phyloP scores from a whole-genome alignment of 2,797 vertebrate species.

The Liparis tanakae region DNA sequence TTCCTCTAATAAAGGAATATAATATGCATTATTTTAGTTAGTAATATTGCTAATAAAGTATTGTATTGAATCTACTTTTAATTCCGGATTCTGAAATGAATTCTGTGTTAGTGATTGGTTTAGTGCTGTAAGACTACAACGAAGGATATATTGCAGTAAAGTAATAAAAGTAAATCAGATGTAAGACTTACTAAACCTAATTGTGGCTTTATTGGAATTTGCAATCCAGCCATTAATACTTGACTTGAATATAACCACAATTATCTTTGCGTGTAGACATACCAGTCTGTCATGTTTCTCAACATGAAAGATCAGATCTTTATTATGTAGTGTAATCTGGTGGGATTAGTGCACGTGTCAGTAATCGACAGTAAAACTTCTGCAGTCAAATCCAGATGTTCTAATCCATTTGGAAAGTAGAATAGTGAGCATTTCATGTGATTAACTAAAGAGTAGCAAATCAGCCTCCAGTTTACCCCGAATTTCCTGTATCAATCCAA shows the following conservation, averaged over 20 bases:
- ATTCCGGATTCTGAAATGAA: background rate
- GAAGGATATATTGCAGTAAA: background rate
- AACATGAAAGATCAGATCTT: conserved; percentile 30
- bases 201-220: conserved; percentile 7
- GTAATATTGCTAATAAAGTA: background rate
- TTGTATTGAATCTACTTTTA: background rate
- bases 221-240: background rate
- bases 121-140: background rate
- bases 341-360: conserved; percentile 38
- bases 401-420: conserved; percentile 17
- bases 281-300: conserved; percentile 1
- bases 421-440: conserved; percentile 5
- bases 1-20: background rate
- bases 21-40: background rate
- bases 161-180: background rate
- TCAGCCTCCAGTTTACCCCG: background rate
- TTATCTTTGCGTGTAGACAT: background rate
- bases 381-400: background rate
- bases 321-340: conserved; percentile 29
- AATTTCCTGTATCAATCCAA: background rate
- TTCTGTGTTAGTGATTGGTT: background rate
- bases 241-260: background rate
- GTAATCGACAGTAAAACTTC: conserved; percentile 27
- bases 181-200: background rate
- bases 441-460: conserved; percentile 11